A percentile compares a stretch with the other conserved stretches of the same genome.
phyloP scores from a whole-genome alignment of 2,888 invertebrate genomes.

The Andricus quercusramuli region DNA sequence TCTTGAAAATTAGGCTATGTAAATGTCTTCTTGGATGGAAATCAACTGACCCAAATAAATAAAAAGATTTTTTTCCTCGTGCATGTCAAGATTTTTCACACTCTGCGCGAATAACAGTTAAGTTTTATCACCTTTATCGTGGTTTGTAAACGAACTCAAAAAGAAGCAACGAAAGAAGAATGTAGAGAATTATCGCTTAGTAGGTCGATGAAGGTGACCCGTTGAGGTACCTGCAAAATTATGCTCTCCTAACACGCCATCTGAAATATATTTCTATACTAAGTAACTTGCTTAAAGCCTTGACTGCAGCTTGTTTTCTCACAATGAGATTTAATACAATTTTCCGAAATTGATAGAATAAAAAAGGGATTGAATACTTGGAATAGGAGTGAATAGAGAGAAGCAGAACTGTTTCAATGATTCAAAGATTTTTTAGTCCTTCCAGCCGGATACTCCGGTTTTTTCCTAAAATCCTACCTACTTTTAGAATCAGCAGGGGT shows the following conservation, averaged over 20 bases:
- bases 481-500: too few relatives aligned
- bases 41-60: background rate
- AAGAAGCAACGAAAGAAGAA: conserved; percentile 40
- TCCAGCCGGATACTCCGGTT: too few relatives aligned
- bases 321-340: background rate
- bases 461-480: too few relatives aligned
- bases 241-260: conserved; percentile 69
- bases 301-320: background rate
- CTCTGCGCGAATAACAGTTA: background rate
- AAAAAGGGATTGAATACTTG: background rate
- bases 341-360: background rate
- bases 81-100: background rate
- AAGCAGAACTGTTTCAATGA: background rate
- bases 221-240: conserved; percentile 60
- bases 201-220: conserved; percentile 71
- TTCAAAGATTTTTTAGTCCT: background rate
- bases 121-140: conserved; percentile 18
- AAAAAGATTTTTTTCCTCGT: background rate
- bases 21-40: background rate
- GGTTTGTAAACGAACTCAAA: conserved; percentile 18
- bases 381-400: too few relatives aligned
- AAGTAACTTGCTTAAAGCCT: conserved; percentile 1
- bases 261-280: conserved; percentile 53
- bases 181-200: conserved; percentile 61
- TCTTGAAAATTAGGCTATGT: background rate